Conservation (phyloP, 2,113 vertebrate genomes). For the Rhinoderma darwinii region DNA sequence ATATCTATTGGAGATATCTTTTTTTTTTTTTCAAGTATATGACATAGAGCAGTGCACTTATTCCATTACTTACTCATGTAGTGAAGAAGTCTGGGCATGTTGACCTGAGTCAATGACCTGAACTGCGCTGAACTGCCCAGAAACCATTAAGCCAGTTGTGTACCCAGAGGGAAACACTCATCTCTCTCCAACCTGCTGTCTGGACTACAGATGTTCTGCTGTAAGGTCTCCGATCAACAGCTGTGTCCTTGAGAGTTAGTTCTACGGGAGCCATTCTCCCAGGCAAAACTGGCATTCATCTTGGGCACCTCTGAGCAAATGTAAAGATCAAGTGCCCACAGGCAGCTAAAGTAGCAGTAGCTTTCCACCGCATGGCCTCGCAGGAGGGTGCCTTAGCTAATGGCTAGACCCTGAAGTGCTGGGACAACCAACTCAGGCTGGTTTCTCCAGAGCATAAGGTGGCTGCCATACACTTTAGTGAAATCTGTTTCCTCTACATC, state of each 20-base stretch:
- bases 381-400: background rate
- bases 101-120: slow-evolving; percentile 35
- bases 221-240: slow-evolving; percentile 53
- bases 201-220: slow-evolving; percentile 57
- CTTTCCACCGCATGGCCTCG: background rate
- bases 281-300: slow-evolving; percentile 20
- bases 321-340: slow-evolving; percentile 16
- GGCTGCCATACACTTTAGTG: slow-evolving; percentile 9
- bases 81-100: background rate
- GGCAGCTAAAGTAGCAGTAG: slow-evolving; percentile 30
- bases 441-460: slow-evolving; percentile 42
- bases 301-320: slow-evolving; percentile 27
- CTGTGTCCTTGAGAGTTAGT: slow-evolving; percentile 44
- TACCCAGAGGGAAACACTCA: slow-evolving; percentile 31
- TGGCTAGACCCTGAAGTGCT: slow-evolving; percentile 41
- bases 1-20: background rate
- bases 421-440: slow-evolving; percentile 39
- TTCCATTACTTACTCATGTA: background rate
- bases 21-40: too few species aligned
- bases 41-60: background rate
- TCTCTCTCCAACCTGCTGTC: slow-evolving; percentile 33
- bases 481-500: slow-evolving; percentile 29
- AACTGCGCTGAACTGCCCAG: background rate
- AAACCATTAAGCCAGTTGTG: slow-evolving; percentile 29
- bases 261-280: slow-evolving; percentile 16